Evolutionary conservation across 2,888 invertebrate species (phyloP).

Genomic region (Abrostola tripartita): DNA sequence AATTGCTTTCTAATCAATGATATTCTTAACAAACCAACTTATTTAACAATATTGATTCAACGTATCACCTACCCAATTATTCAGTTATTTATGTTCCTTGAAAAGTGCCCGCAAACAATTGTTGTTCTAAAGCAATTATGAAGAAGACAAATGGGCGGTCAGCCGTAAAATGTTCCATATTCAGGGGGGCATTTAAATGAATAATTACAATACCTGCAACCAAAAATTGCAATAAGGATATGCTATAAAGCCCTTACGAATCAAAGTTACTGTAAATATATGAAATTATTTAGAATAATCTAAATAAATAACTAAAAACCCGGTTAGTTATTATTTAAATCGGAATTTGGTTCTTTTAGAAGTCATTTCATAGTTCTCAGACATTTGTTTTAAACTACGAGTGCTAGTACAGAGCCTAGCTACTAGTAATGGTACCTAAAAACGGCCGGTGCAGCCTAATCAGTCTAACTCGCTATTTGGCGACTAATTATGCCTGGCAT

Average conservation of each 20-base stretch:
- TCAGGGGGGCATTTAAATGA: background rate
- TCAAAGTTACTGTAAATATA: background rate
- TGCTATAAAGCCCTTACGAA: background rate
- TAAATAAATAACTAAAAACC: background rate
- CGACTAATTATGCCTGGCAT: no score
- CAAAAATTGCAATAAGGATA: background rate
- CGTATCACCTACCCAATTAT: background rate
- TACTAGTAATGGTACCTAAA: no score
- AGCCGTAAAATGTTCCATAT: constrained; percentile 31
- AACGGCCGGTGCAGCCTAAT: no score
- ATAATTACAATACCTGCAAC: background rate
- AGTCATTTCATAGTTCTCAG: no score
- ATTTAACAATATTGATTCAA: background rate
- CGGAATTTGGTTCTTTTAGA: no score
- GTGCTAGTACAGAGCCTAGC: no score
- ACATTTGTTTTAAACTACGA: no score
- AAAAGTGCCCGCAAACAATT: constrained; percentile 25
- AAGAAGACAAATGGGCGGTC: constrained; percentile 59
- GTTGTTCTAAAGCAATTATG: constrained; percentile 48
- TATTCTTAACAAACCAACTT: no score
- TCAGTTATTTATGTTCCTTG: background rate
- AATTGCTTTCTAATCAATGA: no score
- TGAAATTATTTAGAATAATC: no score
- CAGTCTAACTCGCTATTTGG: no score
- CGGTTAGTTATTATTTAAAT: background rate